phyloP scores from a whole-genome alignment of 1,140 invertebrate genomes.

The Sarcophaga peregrina region DNA sequence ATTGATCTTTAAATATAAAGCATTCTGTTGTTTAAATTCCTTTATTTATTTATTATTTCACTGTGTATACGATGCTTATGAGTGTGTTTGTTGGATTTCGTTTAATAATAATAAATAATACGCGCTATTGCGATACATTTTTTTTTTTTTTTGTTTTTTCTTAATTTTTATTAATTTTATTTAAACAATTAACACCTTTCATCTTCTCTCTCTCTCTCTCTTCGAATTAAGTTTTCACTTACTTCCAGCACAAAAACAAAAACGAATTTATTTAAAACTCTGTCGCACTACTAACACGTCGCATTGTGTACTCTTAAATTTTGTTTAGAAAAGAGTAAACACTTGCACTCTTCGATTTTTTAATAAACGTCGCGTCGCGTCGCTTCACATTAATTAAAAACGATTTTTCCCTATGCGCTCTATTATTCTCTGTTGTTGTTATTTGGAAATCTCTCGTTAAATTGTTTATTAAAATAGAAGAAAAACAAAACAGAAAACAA shows the following conservation, averaged over 20 bases:
- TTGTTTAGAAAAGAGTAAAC: too few relatives aligned
- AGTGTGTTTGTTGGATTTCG: background rate
- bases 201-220: background rate
- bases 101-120: background rate
- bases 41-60: conserved; percentile 3
- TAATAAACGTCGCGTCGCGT: too few relatives aligned
- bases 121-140: background rate
- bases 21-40: background rate
- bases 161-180: background rate
- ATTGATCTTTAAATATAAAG: conserved; percentile 14
- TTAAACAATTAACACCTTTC: conserved; percentile 18
- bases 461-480: too few relatives aligned
- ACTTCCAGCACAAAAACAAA: too few relatives aligned
- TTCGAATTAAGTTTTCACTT: background rate
- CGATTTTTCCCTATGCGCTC: background rate
- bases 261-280: too few relatives aligned
- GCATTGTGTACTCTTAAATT: too few relatives aligned
- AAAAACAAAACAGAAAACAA: too few relatives aligned
- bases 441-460: conserved; percentile 10
- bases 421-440: background rate
- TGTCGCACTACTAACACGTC: too few relatives aligned
- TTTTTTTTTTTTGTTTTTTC: background rate
- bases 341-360: too few relatives aligned
- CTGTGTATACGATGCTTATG: too few relatives aligned
- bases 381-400: background rate